These are phyloP conservation scores for Idaea aversata DNA, from an alignment of 2,888 invertebrate genomes.

Conservation along the genomic window DNA sequence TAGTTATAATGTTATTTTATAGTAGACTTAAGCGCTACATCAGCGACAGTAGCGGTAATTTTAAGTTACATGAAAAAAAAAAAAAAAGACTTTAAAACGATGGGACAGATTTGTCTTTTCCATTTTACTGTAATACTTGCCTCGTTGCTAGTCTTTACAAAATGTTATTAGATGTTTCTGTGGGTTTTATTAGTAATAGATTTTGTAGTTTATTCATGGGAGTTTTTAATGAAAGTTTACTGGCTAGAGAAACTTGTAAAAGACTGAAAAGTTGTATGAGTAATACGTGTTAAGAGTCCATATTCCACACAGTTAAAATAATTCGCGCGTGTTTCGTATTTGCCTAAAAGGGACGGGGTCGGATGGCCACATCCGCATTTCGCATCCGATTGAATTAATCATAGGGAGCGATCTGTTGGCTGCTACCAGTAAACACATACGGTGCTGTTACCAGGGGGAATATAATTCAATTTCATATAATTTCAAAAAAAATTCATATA, in stretches of 20 bases:
- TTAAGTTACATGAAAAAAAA: too few relatives aligned
- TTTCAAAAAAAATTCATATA: too few relatives aligned
- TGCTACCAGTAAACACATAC: slow-evolving; percentile 23
- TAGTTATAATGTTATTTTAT: too few relatives aligned
- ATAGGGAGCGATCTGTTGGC: slow-evolving; percentile 51
- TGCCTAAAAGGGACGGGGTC: slow-evolving; percentile 50
- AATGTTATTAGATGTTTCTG: slow-evolving; percentile 33
- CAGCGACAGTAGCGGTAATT: too few relatives aligned
- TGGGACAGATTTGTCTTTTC: slow-evolving; percentile 64
- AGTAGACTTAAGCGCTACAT: too few relatives aligned
- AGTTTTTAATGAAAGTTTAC: background rate
- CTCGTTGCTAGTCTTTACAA: slow-evolving; percentile 32
- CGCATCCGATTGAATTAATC: slow-evolving; percentile 74
- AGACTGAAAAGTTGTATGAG: background rate
- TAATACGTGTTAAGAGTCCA: too few relatives aligned
- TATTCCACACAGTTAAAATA: background rate
- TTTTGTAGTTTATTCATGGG: background rate
- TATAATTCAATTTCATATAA: background rate
- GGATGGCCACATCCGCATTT: slow-evolving; percentile 55
- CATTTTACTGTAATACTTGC: slow-evolving; percentile 55
- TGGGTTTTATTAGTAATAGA: background rate
- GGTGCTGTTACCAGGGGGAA: slow-evolving; percentile 17
- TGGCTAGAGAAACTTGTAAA: background rate
- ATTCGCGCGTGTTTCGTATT: slow-evolving; percentile 24
- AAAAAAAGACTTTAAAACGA: slow-evolving; percentile 68